These are phyloP conservation scores for Periplaneta americana DNA, from an alignment of 1,140 invertebrate genomes.

Conservation along the genomic window DNA sequence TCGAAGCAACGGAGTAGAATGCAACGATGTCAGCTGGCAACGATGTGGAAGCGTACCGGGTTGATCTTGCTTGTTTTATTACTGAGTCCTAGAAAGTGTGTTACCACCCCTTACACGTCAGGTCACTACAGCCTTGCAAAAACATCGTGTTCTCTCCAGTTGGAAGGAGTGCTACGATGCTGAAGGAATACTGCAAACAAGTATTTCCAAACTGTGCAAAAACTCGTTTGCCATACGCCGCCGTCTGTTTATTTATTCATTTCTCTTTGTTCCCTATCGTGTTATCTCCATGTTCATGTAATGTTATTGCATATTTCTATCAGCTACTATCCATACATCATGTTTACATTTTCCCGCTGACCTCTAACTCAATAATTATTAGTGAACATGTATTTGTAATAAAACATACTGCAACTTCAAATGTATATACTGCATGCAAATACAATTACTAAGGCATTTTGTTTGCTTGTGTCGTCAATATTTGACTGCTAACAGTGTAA, in stretches of 20 bases:
- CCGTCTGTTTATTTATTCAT: too few species aligned
- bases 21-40: neutral
- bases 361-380: too few species aligned
- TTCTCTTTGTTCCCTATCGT: neutral
- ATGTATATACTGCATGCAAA: too few species aligned
- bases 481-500: too few species aligned
- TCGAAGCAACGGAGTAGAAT: conserved; percentile 3
- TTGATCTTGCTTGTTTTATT: neutral
- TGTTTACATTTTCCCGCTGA: too few species aligned
- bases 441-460: too few species aligned
- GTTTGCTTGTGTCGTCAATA: too few species aligned
- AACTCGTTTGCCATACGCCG: neutral
- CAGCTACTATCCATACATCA: too few species aligned
- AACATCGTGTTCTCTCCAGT: neutral
- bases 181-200: neutral
- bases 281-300: neutral
- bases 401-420: too few species aligned
- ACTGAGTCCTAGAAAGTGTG: neutral
- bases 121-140: neutral
- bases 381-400: too few species aligned
- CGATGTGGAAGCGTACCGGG: neutral
- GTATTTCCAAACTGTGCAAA: neutral
- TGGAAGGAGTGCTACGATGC: neutral
- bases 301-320: too few species aligned
- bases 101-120: neutral